Base-by-base conservation (phyloP, 2,113 vertebrate genomes). In the Psilopogon haemacephalus region DNA sequence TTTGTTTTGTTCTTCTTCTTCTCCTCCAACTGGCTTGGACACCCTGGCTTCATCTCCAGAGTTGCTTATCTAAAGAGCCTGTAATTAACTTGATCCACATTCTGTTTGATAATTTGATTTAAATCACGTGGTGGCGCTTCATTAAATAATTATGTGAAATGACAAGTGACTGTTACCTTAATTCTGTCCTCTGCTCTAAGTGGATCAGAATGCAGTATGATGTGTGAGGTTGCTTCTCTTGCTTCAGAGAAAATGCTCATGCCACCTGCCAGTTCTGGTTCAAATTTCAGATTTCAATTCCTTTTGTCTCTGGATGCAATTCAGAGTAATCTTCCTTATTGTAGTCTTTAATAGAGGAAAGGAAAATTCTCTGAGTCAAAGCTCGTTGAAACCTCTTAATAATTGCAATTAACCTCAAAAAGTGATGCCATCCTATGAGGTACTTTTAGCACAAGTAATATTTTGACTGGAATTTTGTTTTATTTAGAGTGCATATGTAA, bases 61-160 rank as follows among this genome's bases (percentile, higher is more conserved):
- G 38, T 12, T 3, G 2, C 12, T 3, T 60, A 54, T n/a, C n/a
- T 52, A 21, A 77, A 87, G 80, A 30, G n/a, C 32, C 35, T 62
- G 28, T 94, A 26, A 64, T 81, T 96, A 52, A 58, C 63, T 79
- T 50, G 32, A 52, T 68, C 30, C 69, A 68, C 50, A 26, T 81
- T 67, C 60, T 88, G n/a, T 75, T 60, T 86, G 40, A 71, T 89
- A 71, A 86, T 91, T 94, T 95, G 87, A 69, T 79, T 95, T 92
- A 89, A 92, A 62, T 89, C 42, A 15, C 42, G 7, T 50, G 74
- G n/a, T 75, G 30, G 35, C 23, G 64, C 52, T 89, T 16, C 28
- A 52, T 83, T 55, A 83, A 94, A 56, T 95, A 90, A 89, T 87
- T 67, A 42, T 21, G 19, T 24, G 64, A 68, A 79, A 67, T 59